A percentile compares a stretch with the other conserved stretches of the same genome.
These are phyloP conservation scores for Balearica regulorum DNA, from an alignment of 2,797 vertebrate species.

Conservation along the genomic window DNA sequence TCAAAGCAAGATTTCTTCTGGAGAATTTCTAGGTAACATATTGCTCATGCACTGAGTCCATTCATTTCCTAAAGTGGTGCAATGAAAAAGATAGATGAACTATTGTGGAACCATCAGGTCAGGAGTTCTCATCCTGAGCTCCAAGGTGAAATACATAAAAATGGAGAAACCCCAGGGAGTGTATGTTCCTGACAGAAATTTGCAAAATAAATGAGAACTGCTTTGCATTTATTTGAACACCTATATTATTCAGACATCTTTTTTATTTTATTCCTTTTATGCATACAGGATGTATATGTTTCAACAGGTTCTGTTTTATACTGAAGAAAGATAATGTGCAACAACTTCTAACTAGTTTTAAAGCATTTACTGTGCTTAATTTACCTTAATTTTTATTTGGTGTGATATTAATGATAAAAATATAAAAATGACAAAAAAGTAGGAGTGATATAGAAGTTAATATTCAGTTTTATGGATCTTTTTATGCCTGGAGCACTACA, in stretches of 20 bases:
- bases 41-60: background rate
- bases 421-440: background rate
- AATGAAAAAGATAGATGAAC: background rate
- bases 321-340: background rate
- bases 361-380: background rate
- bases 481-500: background rate
- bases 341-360: background rate
- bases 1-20: background rate
- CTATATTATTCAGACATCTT: background rate
- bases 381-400: background rate
- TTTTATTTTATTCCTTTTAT: background rate
- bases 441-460: background rate
- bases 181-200: background rate
- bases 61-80: background rate
- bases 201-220: background rate
- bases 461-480: background rate
- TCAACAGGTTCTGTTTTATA: background rate
- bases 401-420: background rate
- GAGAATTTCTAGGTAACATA: background rate
- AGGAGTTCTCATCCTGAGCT: background rate
- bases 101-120: background rate
- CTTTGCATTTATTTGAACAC: background rate
- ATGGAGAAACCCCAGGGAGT: background rate
- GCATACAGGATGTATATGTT: background rate
- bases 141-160: background rate